A percentile compares a stretch with the other conserved stretches of the same genome.
Evolutionary conservation across 2,113 vertebrate species (phyloP).

Genomic region (Microcebus murinus): DNA sequence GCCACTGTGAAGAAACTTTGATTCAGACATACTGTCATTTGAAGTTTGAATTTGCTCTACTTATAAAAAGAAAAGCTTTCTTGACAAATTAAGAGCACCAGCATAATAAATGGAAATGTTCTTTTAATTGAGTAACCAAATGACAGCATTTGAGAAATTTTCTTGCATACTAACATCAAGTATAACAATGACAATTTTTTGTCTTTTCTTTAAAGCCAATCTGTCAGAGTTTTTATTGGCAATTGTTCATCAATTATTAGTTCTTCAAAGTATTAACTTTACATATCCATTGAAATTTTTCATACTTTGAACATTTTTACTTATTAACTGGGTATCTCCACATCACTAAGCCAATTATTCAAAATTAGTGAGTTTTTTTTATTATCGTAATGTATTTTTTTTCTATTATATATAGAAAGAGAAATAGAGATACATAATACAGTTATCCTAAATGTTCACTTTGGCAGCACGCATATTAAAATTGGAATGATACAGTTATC

Average conservation of each 20-base stretch:
- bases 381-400: neutral
- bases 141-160: neutral
- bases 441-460: neutral
- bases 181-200: neutral
- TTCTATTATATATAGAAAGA: neutral
- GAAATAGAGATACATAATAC: neutral
- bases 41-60: neutral
- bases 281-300: neutral
- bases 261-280: slow-evolving; percentile 2
- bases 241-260: neutral
- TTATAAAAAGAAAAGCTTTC: neutral
- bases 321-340: neutral
- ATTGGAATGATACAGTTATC: neutral
- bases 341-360: neutral
- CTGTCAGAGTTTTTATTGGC: neutral
- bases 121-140: slow-evolving; percentile 26
- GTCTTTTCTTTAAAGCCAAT: slow-evolving; percentile 31
- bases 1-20: neutral
- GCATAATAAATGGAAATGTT: neutral
- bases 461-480: neutral
- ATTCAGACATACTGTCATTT: neutral
- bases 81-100: neutral
- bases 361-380: slow-evolving; percentile 15
- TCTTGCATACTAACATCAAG: neutral
- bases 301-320: neutral